Base-by-base conservation (phyloP, 2,113 vertebrate genomes). In the Hypomesus transpacificus region DNA sequence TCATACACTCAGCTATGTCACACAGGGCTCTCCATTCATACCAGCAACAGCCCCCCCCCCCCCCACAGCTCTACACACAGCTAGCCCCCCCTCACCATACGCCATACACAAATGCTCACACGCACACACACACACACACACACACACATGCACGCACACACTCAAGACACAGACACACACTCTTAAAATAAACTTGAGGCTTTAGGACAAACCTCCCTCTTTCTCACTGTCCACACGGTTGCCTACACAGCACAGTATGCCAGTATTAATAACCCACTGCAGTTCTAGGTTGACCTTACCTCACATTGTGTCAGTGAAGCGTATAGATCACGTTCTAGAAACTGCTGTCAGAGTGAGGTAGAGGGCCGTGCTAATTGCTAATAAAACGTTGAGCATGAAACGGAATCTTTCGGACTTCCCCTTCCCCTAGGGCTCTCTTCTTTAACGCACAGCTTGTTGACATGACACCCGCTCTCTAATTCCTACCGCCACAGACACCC, bases 11-110 rank as follows among this genome's bases (percentile, higher is more conserved):
- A 53, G 69, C 82, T 76, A 21, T 83, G 83, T 87, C 60, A 62
- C 86, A 92, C 89, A 92, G 90, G 88, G 82, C 79, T 71, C 68
- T 86, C 80, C 86, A 89, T 92, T 92, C 90, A 91, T 91, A 85
- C 78, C 78, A 85, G 75, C 79, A 79, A 82, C 74, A 70, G 70
- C 54, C 82, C 79, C 76, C 80, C 82, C 85, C n/a, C n/a, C 76
- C 66, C 74, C 75, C 46, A 74, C 76, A 69, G 74, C 11, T 60
- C 71, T 28, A 54, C 52, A n/a, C 46, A 46, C 18, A 80, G 79
- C 62, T 28, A 70, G 56, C 18, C n/a, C 58, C 26, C 69, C 18
- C 28, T 72, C 82, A 71, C 71, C 80, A 79, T 57, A 28, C 82
- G 69, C 71, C 80, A 79, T 57, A 28, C 65, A 51, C 16, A 39